Base-by-base conservation (phyloP, 2,888 invertebrate genomes). In the Lasioglossum villosulum region DNA sequence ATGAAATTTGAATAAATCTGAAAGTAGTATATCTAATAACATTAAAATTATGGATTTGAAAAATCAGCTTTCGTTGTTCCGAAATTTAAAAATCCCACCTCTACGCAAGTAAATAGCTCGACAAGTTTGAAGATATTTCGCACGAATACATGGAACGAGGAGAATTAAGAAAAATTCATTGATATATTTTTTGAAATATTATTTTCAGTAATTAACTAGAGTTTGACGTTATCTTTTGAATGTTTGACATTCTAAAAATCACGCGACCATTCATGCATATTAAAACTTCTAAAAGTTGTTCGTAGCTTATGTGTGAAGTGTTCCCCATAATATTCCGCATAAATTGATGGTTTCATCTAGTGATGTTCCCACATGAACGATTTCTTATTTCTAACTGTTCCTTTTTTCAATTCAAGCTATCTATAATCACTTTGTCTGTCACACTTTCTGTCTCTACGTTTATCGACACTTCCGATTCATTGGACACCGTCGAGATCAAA, bases 391-490 rank as follows among this genome's bases (percentile, higher is more conserved):
- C 23, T 34, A 72, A 37, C 73, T 56, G 52, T 76, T 73, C 71
- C 66, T 42, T 23, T 76, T 45, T 16, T 4, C 30, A 30, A 39
- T 34, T 34, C 37, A 2, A 30, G 12, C 37, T 39, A 45, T 10
- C 23, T 72, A 19, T 39, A 19, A 71, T 75, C 45, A n/a, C 66
- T 10, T 16, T 68, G n/a, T 27, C n/a, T 30, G 19, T 27, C 12
- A n/a, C 34, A 30, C 42, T 59, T 74, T 45, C 45, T 68, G 66
- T 73, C 72, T 66, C 76, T 66, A 56, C 30, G 75, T 59, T 83
- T 83, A 80, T 83, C 66, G 72, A 37, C 78, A 59, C 66, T 76
- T 81, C 66, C 76, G 76, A 83, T 81, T 83, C 75, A 83, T 83
- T 81, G 81, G 37, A 5, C 52, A 76, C 72, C 66, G 48, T 19